Evolutionary conservation across 2,888 invertebrate species (phyloP).

Genomic region (Phorcus lineatus): DNA sequence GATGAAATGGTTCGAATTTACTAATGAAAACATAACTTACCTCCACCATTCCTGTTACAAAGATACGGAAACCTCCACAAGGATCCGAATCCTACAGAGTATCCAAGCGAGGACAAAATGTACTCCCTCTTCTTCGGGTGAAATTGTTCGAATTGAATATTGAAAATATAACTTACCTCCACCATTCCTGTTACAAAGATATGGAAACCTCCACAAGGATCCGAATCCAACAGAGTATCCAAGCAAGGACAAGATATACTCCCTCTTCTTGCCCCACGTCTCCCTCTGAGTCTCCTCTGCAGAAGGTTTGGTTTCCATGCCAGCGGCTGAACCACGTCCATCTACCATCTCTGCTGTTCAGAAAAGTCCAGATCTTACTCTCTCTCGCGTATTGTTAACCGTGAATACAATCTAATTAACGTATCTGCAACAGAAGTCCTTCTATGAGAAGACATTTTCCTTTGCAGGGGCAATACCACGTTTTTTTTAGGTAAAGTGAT

Average conservation of each 20-base stretch:
- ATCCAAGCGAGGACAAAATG: neutral
- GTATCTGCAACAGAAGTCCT: too few species aligned
- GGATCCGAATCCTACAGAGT: neutral
- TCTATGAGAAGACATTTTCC: too few species aligned
- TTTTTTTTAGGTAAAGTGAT: too few species aligned
- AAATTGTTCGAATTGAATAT: too few species aligned
- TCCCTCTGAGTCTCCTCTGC: neutral
- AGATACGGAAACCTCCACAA: neutral
- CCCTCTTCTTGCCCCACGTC: neutral
- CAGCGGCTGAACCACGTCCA: too few species aligned
- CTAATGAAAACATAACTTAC: neutral
- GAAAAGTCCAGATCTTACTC: too few species aligned
- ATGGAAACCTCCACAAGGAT: neutral
- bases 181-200: neutral
- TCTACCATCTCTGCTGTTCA: too few species aligned
- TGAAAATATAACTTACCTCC: neutral
- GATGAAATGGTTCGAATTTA: too few species aligned
- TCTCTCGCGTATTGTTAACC: too few species aligned
- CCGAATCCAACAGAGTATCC: constrained; percentile 1
- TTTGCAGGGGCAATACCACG: too few species aligned
- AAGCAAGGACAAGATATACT: neutral
- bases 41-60: neutral
- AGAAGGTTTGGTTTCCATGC: too few species aligned
- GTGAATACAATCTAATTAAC: too few species aligned
- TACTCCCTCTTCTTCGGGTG: neutral